Percentiles rank a stretch among this genome's conserved stretches.
phyloP scores from a whole-genome alignment of 1,140 invertebrate genomes.

The Ceratina calcarata region DNA sequence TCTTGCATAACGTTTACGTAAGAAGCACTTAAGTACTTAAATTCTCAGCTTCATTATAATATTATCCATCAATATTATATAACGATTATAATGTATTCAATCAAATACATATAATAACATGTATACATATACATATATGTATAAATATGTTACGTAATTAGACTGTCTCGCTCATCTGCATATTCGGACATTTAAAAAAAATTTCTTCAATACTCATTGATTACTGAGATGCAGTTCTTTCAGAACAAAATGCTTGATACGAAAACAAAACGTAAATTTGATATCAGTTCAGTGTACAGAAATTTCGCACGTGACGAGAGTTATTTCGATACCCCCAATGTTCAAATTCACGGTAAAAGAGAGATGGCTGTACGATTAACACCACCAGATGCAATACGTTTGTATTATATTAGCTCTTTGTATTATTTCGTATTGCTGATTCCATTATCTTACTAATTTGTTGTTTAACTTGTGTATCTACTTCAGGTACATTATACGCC shows the following conservation, averaged over 20 bases:
- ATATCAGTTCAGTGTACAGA: not conserved
- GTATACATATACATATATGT: too few relatives aligned
- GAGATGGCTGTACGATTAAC: slow-evolving; percentile 34
- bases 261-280: slow-evolving; percentile 13
- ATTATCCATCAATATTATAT: too few relatives aligned
- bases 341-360: slow-evolving; percentile 6
- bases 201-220: too few relatives aligned
- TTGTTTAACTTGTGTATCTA: not conserved
- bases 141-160: too few relatives aligned
- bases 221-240: not conserved
- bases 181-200: too few relatives aligned
- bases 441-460: too few relatives aligned
- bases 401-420: not conserved
- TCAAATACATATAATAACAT: not conserved
- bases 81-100: too few relatives aligned
- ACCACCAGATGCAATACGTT: slow-evolving; percentile 25
- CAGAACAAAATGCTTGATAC: not conserved
- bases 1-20: slow-evolving; percentile 38
- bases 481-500: slow-evolving; percentile 25
- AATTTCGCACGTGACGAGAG: not conserved
- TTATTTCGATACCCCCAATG: slow-evolving; percentile 2
- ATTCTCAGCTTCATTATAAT: not conserved
- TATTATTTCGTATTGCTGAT: not conserved
- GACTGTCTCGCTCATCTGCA: too few relatives aligned
- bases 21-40: not conserved